Evolutionary conservation across 2,888 invertebrate genomes (phyloP).

Genomic region (Ochropleura plecta): DNA sequence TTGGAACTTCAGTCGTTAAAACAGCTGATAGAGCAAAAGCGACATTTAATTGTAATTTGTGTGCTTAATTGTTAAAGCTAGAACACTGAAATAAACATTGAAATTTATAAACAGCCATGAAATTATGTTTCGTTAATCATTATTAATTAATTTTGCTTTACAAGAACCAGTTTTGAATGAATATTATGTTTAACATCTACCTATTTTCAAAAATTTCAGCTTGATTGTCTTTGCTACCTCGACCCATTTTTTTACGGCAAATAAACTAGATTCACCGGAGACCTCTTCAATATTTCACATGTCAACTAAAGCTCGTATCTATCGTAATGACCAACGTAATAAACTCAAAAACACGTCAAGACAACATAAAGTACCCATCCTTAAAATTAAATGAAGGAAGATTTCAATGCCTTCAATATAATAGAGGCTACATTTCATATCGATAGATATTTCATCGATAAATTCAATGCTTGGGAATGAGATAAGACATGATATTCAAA

Average conservation of each 20-base stretch:
- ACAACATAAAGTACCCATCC: constrained; percentile 46
- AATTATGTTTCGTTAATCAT: neutral
- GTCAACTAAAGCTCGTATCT: constrained; percentile 11
- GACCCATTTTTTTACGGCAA: constrained; percentile 22
- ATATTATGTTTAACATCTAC: neutral
- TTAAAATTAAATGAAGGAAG: constrained; percentile 44
- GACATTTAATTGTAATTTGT: constrained; percentile 36
- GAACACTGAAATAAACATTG: constrained; percentile 14
- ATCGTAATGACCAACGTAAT: constrained; percentile 5
- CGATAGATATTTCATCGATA: constrained; percentile 85
- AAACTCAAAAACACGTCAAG: constrained; percentile 16
- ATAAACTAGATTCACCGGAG: constrained; percentile 35
- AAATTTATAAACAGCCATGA: neutral
- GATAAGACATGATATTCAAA: constrained; percentile 90
- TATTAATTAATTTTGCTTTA: neutral
- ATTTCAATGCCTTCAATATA: constrained; percentile 56
- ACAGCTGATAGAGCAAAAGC: constrained; percentile 33
- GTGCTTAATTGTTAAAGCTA: constrained; percentile 13
- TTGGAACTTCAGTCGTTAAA: constrained; percentile 41
- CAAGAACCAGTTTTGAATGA: neutral
- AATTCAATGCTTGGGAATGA: constrained; percentile 84
- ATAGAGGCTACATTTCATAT: constrained; percentile 67
- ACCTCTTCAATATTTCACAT: constrained; percentile 22
- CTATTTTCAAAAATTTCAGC: neutral
- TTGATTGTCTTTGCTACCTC: neutral